These are phyloP conservation scores for Falco biarmicus DNA, from an alignment of 2,797 vertebrate genomes.

Conservation along the genomic window DNA sequence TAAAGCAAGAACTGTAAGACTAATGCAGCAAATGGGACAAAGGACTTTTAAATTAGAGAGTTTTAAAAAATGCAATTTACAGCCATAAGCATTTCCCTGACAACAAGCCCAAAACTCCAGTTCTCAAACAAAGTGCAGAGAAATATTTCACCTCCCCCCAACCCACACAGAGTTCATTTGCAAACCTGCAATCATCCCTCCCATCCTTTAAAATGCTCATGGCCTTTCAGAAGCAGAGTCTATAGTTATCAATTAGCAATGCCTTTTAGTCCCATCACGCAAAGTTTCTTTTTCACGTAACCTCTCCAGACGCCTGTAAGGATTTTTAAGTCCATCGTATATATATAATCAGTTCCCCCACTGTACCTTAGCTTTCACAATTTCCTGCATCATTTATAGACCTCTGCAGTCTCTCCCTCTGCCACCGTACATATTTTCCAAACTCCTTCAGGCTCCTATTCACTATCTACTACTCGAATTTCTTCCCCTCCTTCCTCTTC, in stretches of 20 bases:
- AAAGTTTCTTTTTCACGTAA: not conserved
- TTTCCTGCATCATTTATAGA: constrained; percentile 48
- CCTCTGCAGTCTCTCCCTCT: constrained; percentile 8
- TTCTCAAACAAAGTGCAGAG: not conserved
- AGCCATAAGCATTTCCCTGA: constrained; percentile 12
- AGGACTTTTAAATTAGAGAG: constrained; percentile 31
- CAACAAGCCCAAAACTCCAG: constrained; percentile 24
- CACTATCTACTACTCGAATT: not conserved
- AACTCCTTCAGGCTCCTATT: not conserved
- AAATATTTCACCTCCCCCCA: not conserved
- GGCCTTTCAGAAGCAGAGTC: not conserved
- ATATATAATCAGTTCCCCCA: not conserved
- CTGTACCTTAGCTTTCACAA: not conserved
- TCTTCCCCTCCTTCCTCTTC: not conserved
- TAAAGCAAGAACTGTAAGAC: constrained; percentile 46
- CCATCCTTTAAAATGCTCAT: not conserved
- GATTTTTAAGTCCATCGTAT: not conserved
- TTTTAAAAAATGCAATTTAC: not conserved
- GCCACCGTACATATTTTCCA: not conserved
- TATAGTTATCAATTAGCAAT: constrained; percentile 19
- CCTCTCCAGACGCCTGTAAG: not conserved
- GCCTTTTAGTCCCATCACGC: not conserved
- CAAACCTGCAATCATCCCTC: not conserved
- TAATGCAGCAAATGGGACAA: constrained; percentile 48
- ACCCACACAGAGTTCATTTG: not conserved